phyloP scores from a whole-genome alignment of 2,113 vertebrate species.

The Illadopsis cleaveri region DNA sequence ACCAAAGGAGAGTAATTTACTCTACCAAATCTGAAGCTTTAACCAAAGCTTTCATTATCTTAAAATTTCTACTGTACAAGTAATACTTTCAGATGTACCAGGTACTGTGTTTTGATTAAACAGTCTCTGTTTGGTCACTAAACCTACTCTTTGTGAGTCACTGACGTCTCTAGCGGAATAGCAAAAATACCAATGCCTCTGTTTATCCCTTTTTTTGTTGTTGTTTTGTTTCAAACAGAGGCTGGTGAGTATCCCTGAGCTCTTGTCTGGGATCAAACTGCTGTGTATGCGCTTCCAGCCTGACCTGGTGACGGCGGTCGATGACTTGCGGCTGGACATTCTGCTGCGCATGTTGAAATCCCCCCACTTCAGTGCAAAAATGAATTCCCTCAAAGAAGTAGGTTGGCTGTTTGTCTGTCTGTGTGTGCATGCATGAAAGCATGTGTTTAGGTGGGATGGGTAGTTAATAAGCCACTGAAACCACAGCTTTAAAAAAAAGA shows the following conservation, averaged over 20 bases:
- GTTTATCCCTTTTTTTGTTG: not conserved
- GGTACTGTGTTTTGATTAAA: not conserved
- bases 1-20: not conserved
- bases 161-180: not conserved
- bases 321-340: constrained; percentile 93
- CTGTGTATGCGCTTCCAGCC: constrained; percentile 98
- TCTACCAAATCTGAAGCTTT: not conserved
- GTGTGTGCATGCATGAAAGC: accelerated
- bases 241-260: constrained; percentile 95
- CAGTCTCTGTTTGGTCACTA: not conserved
- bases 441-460: not conserved
- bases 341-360: constrained; percentile 97
- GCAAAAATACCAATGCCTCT: not conserved
- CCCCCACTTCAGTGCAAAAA: constrained; percentile 98
- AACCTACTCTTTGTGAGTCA: not conserved
- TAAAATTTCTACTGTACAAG: not conserved
- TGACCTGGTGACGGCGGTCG: constrained; percentile 89
- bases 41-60: not conserved
- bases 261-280: constrained; percentile 95
- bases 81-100: not conserved
- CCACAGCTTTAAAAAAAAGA: not conserved
- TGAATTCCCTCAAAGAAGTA: constrained; percentile 99
- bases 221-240: constrained; percentile 73
- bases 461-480: not conserved
- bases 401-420: not conserved